These are phyloP conservation scores for Papilio helenus DNA, from an alignment of 1,140 invertebrate species.

Conservation along the genomic window DNA sequence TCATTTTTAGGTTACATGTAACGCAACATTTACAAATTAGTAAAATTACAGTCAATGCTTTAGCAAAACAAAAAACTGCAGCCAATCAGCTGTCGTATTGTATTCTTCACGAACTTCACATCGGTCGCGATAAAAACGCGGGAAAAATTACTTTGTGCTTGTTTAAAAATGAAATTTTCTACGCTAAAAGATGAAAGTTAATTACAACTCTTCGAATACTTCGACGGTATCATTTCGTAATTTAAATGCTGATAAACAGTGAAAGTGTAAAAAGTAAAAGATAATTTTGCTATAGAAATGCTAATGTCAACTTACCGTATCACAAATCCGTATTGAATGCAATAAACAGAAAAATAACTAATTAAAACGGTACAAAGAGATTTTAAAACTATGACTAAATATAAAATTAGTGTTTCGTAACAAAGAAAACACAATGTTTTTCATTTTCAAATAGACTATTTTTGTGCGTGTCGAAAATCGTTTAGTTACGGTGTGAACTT, in stretches of 20 bases:
- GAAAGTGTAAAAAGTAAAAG: constrained; percentile 43
- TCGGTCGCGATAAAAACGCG: constrained; percentile 67
- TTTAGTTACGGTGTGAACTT: constrained; percentile 59
- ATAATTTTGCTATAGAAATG: constrained; percentile 30
- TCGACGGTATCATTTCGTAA: constrained; percentile 60
- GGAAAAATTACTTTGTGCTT: constrained; percentile 60
- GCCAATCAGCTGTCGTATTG: constrained; percentile 47
- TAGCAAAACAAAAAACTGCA: neutral
- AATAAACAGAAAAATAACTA: constrained; percentile 56
- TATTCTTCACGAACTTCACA: constrained; percentile 52
- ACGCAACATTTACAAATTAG: no score
- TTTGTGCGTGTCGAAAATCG: constrained; percentile 47
- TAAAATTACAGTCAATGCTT: neutral
- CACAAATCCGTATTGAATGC: constrained; percentile 57
- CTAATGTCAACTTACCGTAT: constrained; percentile 49
- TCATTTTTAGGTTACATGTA: no score
- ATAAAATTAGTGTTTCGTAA: constrained; percentile 48
- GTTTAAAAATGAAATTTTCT: constrained; percentile 64
- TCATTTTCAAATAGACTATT: constrained; percentile 58
- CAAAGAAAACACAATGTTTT: constrained; percentile 54
- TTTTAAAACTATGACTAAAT: constrained; percentile 44
- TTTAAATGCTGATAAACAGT: constrained; percentile 53
- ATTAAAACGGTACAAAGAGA: constrained; percentile 44
- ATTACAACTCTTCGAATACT: constrained; percentile 59
- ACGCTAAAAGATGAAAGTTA: constrained; percentile 72